Evolutionary conservation across 2,888 invertebrate genomes (phyloP), one percentile per base, ranked within the genome.

Genomic region (Pristionchus mayeri): DNA sequence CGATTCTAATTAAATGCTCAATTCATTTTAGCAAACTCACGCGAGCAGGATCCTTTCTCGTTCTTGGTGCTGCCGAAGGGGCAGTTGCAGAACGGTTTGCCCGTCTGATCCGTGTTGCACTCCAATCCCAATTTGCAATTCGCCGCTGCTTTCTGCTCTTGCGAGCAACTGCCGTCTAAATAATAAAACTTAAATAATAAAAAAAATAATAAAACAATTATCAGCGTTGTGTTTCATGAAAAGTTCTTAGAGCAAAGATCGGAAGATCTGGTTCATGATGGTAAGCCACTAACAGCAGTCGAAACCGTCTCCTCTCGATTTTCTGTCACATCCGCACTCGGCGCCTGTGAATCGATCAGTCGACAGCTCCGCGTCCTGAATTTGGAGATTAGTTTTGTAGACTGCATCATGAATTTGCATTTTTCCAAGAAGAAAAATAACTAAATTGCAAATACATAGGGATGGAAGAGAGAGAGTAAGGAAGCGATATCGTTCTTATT

Each of bases 221-320:
- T n/a, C n/a, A n/a, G n/a, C n/a, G n/a, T n/a, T n/a, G n/a, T n/a
- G n/a, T n/a, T n/a, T n/a, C n/a, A n/a, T n/a, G n/a, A n/a, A n/a
- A n/a, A n/a, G n/a, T n/a, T n/a, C n/a, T n/a, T n/a, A n/a, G n/a
- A n/a, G n/a, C n/a, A n/a, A n/a, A n/a, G n/a, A n/a, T n/a, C n/a
- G n/a, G n/a, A n/a, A n/a, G n/a, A n/a, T n/a, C n/a, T n/a, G n/a
- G n/a, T n/a, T n/a, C n/a, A n/a, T n/a, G n/a, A n/a, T n/a, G 37
- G 67, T 67, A n/a, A 16, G 9, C 0, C 16, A 60, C 84, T 84
- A 0, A 84, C 84, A 34, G 60, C 84, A 84, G 48, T 84, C 27
- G 60, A 76, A 84, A 24, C 84, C 84, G n/a, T 76, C 84, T 84
- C 84, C 84, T 75, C 84, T 52, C 18, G 48, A 1, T 3, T 18